Evolutionary conservation across 1,140 invertebrate species (phyloP).

Genomic region (Pomacea maculata): DNA sequence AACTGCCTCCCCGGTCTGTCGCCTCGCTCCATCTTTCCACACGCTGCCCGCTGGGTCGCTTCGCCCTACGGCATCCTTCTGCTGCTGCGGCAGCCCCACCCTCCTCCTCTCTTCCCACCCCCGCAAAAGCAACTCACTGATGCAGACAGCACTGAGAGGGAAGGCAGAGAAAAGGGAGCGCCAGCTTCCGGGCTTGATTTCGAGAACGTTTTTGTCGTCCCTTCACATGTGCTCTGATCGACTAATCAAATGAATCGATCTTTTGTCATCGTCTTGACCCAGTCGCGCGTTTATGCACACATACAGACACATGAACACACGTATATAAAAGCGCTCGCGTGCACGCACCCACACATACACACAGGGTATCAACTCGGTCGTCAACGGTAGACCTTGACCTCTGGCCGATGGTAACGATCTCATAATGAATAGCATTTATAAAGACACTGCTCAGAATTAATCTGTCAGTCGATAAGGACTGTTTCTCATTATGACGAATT

Average conservation of each 20-base stretch:
- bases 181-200: neutral
- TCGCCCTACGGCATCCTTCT: too few species aligned
- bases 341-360: neutral
- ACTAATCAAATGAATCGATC: neutral
- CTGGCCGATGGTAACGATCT: neutral
- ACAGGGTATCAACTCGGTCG: neutral
- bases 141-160: neutral
- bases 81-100: neutral
- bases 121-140: neutral
- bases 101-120: neutral
- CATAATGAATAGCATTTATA: neutral
- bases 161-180: neutral
- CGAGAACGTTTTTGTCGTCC: neutral
- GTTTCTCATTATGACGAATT: neutral
- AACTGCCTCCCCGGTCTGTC: too few species aligned
- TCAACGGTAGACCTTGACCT: neutral
- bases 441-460: neutral
- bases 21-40: too few species aligned
- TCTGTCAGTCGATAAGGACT: neutral
- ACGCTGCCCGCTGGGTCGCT: too few species aligned
- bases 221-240: neutral
- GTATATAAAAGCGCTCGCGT: neutral
- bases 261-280: neutral
- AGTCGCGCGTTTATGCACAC: neutral
- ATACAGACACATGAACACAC: neutral